These are phyloP conservation scores for Eretmodus cyanostictus DNA, from an alignment of 2,113 vertebrate species.

Conservation along the genomic window DNA sequence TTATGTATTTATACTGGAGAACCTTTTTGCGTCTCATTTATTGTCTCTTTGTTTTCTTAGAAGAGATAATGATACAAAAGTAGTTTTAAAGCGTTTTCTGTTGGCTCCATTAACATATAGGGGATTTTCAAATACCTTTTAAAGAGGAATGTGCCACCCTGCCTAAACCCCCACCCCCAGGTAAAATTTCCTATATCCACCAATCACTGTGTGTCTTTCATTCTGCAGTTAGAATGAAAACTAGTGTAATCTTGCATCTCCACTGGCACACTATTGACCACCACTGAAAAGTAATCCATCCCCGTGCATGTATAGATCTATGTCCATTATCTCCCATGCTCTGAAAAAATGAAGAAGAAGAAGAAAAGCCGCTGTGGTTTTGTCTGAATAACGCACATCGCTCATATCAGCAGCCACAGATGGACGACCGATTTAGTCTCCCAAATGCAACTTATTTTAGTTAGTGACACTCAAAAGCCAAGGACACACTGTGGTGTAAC, in stretches of 20 bases:
- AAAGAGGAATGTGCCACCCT: accelerated
- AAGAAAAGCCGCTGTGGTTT: constrained; percentile 10
- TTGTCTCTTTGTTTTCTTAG: not conserved
- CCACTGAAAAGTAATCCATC: not conserved
- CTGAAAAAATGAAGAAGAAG: not conserved
- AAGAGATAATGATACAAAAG: not conserved
- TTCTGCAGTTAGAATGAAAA: not conserved
- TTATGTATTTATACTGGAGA: not conserved
- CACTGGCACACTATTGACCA: not conserved
- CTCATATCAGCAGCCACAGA: constrained; percentile 30
- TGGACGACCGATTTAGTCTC: constrained; percentile 6
- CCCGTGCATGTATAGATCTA: not conserved
- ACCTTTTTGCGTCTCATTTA: accelerated
- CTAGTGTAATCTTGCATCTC: not conserved
- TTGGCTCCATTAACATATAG: not conserved
- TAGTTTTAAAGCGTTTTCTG: accelerated
- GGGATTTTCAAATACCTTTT: not conserved
- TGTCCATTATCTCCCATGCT: constrained; percentile 5
- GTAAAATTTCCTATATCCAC: not conserved
- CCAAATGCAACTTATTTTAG: not conserved
- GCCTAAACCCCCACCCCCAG: not conserved
- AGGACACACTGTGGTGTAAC: not conserved
- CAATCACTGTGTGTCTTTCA: not conserved
- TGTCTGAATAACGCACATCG: not conserved
- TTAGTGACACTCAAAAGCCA: constrained; percentile 13